Conservation (phyloP, 2,113 vertebrate species). For the Miniopterus natalensis region DNA sequence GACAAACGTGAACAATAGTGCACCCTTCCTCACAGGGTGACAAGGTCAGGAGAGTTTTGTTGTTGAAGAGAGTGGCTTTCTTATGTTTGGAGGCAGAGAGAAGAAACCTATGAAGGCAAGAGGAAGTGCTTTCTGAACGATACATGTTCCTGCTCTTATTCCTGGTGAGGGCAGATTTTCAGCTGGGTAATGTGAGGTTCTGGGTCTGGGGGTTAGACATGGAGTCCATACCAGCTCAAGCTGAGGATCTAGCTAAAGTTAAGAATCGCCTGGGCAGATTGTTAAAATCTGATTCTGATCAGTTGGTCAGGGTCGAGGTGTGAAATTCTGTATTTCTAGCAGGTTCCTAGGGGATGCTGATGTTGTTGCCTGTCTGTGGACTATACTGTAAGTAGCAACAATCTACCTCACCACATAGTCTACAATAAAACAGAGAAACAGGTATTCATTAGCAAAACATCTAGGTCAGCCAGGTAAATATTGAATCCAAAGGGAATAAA, state of each 20-base stretch:
- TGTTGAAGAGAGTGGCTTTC: neutral
- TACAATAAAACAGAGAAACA: neutral
- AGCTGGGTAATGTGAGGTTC: neutral
- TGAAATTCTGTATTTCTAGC: conserved; percentile 7
- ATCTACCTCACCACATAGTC: neutral
- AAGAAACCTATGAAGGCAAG: neutral
- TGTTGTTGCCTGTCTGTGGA: neutral
- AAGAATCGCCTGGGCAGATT: neutral
- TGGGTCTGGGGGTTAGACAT: neutral
- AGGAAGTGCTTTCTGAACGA: neutral
- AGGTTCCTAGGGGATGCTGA: neutral
- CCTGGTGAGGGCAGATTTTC: neutral
- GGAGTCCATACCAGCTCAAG: neutral
- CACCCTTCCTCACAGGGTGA: neutral
- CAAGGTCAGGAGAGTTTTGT: neutral
- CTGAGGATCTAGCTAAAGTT: neutral
- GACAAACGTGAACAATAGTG: neutral
- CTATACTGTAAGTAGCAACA: neutral
- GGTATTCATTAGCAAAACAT: neutral
- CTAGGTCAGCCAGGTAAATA: neutral
- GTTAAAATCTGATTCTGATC: neutral
- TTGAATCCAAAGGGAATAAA: neutral
- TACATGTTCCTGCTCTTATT: neutral
- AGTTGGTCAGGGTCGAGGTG: neutral
- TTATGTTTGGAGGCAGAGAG: neutral